Percentiles rank a stretch among this genome's conserved stretches.
These are phyloP conservation scores for Oxyura jamaicensis DNA, from an alignment of 2,113 vertebrate genomes.

Conservation along the genomic window DNA sequence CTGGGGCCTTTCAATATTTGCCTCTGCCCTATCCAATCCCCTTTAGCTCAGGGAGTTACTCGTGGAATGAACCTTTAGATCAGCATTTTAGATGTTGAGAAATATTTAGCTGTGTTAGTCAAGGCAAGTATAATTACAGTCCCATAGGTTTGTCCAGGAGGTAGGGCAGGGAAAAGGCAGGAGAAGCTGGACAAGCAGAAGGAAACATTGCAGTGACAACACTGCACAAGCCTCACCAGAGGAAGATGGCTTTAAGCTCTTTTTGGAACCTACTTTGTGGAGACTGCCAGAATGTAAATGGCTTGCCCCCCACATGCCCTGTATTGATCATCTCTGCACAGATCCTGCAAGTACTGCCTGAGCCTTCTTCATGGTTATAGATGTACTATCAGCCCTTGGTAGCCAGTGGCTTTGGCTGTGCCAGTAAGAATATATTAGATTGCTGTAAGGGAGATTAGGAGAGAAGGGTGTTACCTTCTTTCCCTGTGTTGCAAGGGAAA, in stretches of 20 bases:
- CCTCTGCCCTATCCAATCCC: not conserved
- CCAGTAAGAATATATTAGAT: not conserved
- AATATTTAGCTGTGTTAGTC: not conserved
- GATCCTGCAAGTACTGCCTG: accelerated
- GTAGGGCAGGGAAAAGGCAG: not conserved
- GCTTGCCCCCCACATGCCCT: not conserved
- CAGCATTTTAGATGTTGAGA: not conserved
- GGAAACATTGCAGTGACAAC: not conserved
- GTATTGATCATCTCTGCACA: not conserved
- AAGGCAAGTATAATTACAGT: not conserved
- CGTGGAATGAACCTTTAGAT: not conserved
- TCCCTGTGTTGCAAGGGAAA: not conserved
- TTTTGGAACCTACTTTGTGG: not conserved
- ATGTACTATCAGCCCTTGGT: not conserved
- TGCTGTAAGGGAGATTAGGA: not conserved
- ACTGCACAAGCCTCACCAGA: not conserved
- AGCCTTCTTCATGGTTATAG: not conserved
- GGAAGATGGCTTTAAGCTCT: not conserved
- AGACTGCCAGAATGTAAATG: not conserved
- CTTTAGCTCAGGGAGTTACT: not conserved
- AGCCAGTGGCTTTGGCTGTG: not conserved
- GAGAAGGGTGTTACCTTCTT: not conserved
- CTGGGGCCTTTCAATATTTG: not conserved
- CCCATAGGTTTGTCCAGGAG: not conserved
- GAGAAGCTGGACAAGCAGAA: not conserved